phyloP scores from a whole-genome alignment of 2,113 vertebrate species.

The Puma concolor region DNA sequence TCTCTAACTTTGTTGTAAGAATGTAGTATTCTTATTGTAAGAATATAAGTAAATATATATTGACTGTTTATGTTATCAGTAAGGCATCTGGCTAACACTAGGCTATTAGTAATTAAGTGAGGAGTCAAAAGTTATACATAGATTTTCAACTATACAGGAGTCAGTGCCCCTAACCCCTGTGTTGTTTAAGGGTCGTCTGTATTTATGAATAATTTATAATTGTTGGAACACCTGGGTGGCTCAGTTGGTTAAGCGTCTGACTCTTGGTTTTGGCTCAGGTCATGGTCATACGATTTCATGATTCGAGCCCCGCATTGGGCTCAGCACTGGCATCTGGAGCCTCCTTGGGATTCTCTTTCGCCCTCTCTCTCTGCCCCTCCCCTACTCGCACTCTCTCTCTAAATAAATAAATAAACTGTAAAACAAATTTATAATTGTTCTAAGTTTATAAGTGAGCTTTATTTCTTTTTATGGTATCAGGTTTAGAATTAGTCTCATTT shows the following conservation, averaged over 20 bases:
- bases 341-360: too few species aligned
- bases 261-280: too few species aligned
- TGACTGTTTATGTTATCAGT: background rate
- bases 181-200: background rate
- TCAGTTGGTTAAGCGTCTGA: too few species aligned
- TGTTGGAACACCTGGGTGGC: too few species aligned
- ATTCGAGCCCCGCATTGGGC: too few species aligned
- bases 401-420: too few species aligned
- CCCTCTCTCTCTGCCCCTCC: too few species aligned
- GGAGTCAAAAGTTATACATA: background rate
- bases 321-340: too few species aligned
- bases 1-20: background rate
- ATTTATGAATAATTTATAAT: background rate
- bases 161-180: background rate
- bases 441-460: constrained; percentile 24
- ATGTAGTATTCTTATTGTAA: background rate
- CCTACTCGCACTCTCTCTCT: too few species aligned
- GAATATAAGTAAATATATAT: background rate
- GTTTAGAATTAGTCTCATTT: constrained; percentile 35
- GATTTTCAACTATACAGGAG: background rate
- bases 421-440: background rate
- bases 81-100: background rate
- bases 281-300: too few species aligned
- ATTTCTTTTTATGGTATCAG: background rate
- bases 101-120: background rate